A percentile compares a stretch with the other conserved stretches of the same genome.
phyloP scores from a whole-genome alignment of 2,797 vertebrate genomes.

The Synaphobranchus kaupii region DNA sequence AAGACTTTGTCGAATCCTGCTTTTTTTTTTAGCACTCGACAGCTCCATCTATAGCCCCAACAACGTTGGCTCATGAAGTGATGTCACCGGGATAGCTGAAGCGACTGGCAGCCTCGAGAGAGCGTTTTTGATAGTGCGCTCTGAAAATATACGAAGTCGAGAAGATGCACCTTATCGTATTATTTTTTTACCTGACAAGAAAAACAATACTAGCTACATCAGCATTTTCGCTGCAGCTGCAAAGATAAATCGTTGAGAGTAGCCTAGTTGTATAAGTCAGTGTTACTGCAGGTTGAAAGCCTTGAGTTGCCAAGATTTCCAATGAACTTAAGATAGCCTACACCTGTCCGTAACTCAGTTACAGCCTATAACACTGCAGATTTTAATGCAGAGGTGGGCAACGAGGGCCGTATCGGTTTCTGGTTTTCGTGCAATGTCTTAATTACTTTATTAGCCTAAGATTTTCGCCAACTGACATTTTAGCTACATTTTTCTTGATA shows the following conservation, averaged over 20 bases:
- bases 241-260: neutral
- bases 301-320: neutral
- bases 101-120: neutral
- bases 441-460: too few species aligned
- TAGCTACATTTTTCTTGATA: too few species aligned
- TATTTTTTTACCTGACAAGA: neutral
- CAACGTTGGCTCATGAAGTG: constrained; percentile 36
- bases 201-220: neutral
- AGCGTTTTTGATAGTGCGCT: neutral
- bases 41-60: constrained; percentile 52
- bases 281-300: neutral
- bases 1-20: constrained; percentile 22
- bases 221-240: neutral
- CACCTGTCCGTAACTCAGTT: neutral
- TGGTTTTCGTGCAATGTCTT: too few species aligned
- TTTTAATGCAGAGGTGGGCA: neutral
- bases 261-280: neutral
- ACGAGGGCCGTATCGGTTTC: too few species aligned
- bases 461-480: too few species aligned
- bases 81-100: constrained; percentile 34
- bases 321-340: neutral
- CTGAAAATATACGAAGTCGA: neutral
- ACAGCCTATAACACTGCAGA: neutral
- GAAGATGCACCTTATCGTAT: neutral
- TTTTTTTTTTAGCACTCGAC: constrained; percentile 35